A percentile compares a stretch with the other conserved stretches of the same genome.
Evolutionary conservation across 2,888 invertebrate species (phyloP).

Genomic region (Anthophora plumipes): DNA sequence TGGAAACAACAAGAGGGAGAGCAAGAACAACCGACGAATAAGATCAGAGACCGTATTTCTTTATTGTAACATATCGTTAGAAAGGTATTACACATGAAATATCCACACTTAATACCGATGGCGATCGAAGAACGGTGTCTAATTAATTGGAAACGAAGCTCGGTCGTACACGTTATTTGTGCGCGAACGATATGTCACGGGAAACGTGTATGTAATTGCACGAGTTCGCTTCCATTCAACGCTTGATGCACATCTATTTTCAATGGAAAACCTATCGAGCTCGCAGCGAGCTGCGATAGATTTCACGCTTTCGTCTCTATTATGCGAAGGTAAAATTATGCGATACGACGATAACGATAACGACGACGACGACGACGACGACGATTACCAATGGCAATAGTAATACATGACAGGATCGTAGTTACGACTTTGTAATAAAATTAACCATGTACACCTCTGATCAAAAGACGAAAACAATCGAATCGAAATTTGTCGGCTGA

Average conservation of each 20-base stretch:
- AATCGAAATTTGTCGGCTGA: no score
- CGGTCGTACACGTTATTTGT: slow-evolving; percentile 23
- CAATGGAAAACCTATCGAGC: slow-evolving; percentile 50
- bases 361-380: slow-evolving; percentile 31
- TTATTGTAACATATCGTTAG: slow-evolving; percentile 68
- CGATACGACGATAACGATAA: slow-evolving; percentile 36
- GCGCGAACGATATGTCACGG: slow-evolving; percentile 26
- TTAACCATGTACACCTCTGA: no score
- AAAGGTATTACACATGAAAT: slow-evolving; percentile 73
- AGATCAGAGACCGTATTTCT: slow-evolving; percentile 39
- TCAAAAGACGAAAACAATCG: no score
- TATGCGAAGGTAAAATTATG: neutral
- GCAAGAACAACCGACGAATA: neutral
- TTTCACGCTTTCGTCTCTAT: slow-evolving; percentile 8
- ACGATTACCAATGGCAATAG: no score
- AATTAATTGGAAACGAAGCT: slow-evolving; percentile 27
- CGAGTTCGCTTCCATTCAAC: slow-evolving; percentile 32
- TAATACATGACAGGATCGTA: neutral
- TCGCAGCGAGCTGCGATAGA: slow-evolving; percentile 10
- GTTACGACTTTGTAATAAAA: neutral
- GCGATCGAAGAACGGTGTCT: slow-evolving; percentile 54
- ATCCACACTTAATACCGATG: slow-evolving; percentile 66
- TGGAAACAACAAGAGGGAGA: neutral
- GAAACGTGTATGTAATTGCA: neutral
- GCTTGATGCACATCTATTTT: slow-evolving; percentile 54